A percentile compares a stretch with the other conserved stretches of the same genome.
Conservation (phyloP, 53 echinoderm and acorn worm genomes). For the Patiria pectinifera region DNA sequence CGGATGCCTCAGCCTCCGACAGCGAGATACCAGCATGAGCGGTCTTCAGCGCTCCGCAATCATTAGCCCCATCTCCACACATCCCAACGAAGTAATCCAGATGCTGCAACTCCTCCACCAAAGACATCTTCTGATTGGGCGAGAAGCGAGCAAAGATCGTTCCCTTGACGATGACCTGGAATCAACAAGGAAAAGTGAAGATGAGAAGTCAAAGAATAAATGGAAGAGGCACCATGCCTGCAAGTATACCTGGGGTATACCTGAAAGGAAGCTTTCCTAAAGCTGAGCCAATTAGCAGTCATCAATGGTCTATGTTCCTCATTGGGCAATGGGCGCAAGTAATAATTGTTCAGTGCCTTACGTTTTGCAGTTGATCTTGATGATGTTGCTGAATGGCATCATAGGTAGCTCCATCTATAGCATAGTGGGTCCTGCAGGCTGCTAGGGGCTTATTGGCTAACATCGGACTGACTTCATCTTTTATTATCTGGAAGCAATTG, state of each 20-base stretch:
- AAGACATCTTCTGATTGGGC: constrained; percentile 77
- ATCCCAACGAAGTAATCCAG: constrained; percentile 73
- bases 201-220: background rate
- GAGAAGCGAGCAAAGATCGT: constrained; percentile 86
- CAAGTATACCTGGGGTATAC: no score
- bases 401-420: constrained; percentile 73
- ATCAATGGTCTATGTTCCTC: no score
- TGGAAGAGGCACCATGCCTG: no score
- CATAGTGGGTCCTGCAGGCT: constrained; percentile 36
- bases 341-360: constrained; percentile 26
- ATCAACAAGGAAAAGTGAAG: background rate
- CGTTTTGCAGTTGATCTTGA: constrained; percentile 81
- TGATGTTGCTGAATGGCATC: constrained; percentile 67
- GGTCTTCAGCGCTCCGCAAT: constrained; percentile 83
- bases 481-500: background rate
- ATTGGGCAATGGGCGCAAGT: background rate
- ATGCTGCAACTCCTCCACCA: constrained; percentile 70
- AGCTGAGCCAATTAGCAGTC: no score
- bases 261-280: no score
- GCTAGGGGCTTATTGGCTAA: background rate
- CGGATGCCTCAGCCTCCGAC: constrained; percentile 81
- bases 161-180: constrained; percentile 83
- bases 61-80: constrained; percentile 84
- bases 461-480: background rate
- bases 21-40: constrained; percentile 77